Evolutionary conservation across 2,888 invertebrate genomes (phyloP).

Genomic region (Orgyia antiqua): DNA sequence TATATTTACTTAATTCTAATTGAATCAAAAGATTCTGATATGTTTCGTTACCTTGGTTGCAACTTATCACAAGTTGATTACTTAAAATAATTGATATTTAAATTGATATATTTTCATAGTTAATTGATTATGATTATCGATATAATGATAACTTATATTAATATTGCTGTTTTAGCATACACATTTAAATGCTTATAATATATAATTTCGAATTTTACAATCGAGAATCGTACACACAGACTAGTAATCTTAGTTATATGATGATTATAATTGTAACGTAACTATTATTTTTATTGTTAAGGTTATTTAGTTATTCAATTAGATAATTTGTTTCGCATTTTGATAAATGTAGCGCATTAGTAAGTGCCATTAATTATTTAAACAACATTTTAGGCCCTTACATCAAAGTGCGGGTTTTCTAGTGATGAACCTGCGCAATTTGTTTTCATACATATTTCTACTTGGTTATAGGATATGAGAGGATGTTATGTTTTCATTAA

Average conservation of each 20-base stretch:
- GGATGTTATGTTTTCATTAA: too few species aligned
- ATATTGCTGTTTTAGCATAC: constrained; percentile 60
- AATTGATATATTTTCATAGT: constrained; percentile 53
- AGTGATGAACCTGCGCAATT: constrained; percentile 18
- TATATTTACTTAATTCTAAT: constrained; percentile 54
- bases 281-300: too few species aligned
- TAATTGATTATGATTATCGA: constrained; percentile 47
- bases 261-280: too few species aligned
- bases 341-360: too few species aligned
- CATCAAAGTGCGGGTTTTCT: constrained; percentile 20
- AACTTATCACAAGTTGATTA: constrained; percentile 76
- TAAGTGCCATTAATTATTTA: constrained; percentile 46
- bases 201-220: too few species aligned
- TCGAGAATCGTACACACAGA: too few species aligned
- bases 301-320: too few species aligned
- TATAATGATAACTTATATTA: constrained; percentile 41
- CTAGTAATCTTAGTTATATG: too few species aligned
- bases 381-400: constrained; percentile 54
- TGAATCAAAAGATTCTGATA: constrained; percentile 85
- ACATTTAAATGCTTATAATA: too few species aligned
- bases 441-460: too few species aligned
- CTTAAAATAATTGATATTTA: constrained; percentile 32
- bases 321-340: too few species aligned
- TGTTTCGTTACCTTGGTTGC: constrained; percentile 86
- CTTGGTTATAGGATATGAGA: too few species aligned